These are phyloP conservation scores for Rhabdophis nuchalis DNA, from an alignment of 2,797 vertebrate species.

Conservation along the genomic window DNA sequence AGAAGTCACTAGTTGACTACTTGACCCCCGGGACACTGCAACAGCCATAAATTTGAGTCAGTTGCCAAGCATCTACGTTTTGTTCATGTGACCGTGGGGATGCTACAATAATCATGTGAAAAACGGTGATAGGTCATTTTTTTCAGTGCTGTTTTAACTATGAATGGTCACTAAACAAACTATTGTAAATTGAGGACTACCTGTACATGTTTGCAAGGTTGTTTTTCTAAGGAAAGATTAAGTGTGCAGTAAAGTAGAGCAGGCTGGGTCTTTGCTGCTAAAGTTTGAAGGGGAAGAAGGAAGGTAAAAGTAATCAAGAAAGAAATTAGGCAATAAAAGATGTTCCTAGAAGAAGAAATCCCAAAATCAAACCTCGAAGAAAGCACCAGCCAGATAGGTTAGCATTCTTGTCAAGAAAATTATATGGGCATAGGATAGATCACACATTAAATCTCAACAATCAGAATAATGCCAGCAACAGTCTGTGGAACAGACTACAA, in stretches of 20 bases:
- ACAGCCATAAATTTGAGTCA: neutral
- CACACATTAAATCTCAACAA: neutral
- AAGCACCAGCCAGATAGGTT: neutral
- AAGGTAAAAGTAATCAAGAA: neutral
- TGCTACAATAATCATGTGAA: neutral
- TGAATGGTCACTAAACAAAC: neutral
- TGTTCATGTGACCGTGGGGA: neutral
- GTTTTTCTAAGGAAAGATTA: neutral
- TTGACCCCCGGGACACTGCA: neutral
- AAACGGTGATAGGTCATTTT: neutral
- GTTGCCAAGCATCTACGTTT: neutral
- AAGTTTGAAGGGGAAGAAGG: neutral
- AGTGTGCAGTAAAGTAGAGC: neutral
- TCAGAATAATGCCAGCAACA: neutral
- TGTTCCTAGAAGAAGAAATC: neutral
- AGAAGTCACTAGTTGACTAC: neutral
- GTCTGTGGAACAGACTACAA: neutral
- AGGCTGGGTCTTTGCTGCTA: neutral
- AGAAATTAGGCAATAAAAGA: neutral
- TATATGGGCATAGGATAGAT: neutral
- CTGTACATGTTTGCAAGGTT: neutral
- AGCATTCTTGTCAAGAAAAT: neutral
- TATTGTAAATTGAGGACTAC: neutral
- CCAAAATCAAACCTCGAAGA: neutral
- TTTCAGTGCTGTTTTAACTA: neutral